These are phyloP conservation scores for Eretmochelys imbricata DNA, from an alignment of 2,113 vertebrate species.

Conservation along the genomic window DNA sequence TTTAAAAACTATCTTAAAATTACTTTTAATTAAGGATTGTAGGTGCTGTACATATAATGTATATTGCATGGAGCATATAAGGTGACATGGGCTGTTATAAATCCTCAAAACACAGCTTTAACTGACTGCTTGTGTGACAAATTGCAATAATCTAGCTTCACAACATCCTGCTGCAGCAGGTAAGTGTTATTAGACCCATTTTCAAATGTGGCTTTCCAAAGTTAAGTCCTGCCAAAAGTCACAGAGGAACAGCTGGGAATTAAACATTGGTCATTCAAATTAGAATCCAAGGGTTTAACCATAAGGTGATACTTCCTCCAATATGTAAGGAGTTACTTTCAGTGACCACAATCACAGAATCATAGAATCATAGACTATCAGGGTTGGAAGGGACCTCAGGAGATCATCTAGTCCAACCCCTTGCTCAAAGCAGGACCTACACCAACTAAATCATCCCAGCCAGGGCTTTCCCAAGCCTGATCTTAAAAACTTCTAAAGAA, in stretches of 20 bases:
- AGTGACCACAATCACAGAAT: background rate
- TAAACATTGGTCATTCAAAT: background rate
- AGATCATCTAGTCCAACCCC: no score
- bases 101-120: background rate
- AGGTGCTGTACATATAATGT: background rate
- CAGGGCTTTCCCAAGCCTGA: no score
- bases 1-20: background rate
- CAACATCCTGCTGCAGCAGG: background rate
- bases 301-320: background rate
- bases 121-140: background rate
- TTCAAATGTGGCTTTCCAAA: background rate
- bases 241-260: background rate
- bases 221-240: background rate
- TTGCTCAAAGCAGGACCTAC: no score
- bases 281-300: background rate
- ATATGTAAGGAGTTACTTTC: background rate
- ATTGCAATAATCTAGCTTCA: background rate
- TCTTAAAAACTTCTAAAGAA: no score
- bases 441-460: no score
- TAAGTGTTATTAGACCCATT: background rate
- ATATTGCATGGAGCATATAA: background rate
- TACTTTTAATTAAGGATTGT: background rate
- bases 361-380: no score
- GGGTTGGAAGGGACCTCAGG: no score
- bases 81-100: background rate